Evolutionary conservation across 2,797 vertebrate species (phyloP).

Genomic region (Chromobotia macracanthus): DNA sequence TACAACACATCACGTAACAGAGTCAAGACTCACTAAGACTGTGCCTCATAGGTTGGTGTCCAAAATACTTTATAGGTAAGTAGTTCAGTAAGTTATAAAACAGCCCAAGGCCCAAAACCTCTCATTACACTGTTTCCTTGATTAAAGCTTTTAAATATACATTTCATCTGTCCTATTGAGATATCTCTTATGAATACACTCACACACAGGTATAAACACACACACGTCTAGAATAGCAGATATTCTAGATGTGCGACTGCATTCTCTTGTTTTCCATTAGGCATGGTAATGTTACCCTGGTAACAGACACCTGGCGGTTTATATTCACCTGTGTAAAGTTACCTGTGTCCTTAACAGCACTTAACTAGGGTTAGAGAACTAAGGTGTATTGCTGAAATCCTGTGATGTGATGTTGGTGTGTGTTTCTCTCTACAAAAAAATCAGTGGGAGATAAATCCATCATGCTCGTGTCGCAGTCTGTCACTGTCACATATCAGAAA

Average conservation of each 20-base stretch:
- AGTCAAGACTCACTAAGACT: neutral
- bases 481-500: slow-evolving; percentile 26
- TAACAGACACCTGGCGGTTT: slow-evolving; percentile 45
- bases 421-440: slow-evolving; percentile 21
- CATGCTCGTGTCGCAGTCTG: slow-evolving; percentile 2
- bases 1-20: neutral
- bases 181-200: too few species aligned
- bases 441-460: neutral
- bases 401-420: slow-evolving; percentile 18
- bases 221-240: neutral
- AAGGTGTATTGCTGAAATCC: slow-evolving; percentile 41
- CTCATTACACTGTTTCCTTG: neutral
- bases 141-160: neutral
- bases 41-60: too few species aligned
- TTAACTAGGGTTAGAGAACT: slow-evolving; percentile 41
- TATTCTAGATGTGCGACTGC: neutral
- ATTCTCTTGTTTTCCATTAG: slow-evolving; percentile 35
- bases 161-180: too few species aligned
- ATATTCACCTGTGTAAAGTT: slow-evolving; percentile 43
- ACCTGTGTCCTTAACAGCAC: slow-evolving; percentile 42
- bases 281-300: slow-evolving; percentile 46
- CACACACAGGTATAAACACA: too few species aligned
- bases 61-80: too few species aligned
- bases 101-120: neutral
- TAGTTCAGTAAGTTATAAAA: neutral